Conservation (phyloP, 2,113 vertebrate genomes). For the Paramormyrops kingsleyae region DNA sequence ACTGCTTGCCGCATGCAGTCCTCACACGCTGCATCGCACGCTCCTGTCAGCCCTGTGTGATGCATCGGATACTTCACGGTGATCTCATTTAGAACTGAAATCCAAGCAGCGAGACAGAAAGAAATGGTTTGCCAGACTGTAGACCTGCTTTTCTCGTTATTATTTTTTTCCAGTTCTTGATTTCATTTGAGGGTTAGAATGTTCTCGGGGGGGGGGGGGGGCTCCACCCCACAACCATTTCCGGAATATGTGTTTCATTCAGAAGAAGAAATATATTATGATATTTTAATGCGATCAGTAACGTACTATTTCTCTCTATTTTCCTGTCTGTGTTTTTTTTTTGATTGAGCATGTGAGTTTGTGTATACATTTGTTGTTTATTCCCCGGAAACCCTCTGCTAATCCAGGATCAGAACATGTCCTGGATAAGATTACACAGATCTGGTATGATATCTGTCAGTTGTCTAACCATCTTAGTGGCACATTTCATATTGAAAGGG, state of each 20-base stretch:
- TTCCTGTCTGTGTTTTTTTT: neutral
- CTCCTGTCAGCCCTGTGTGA: neutral
- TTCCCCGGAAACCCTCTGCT: neutral
- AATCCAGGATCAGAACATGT: neutral
- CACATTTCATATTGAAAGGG: constrained; percentile 10
- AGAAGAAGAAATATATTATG: neutral
- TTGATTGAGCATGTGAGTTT: neutral
- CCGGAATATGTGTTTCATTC: neutral
- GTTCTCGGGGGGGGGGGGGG: neutral
- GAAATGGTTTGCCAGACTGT: neutral
- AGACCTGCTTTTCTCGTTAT: neutral
- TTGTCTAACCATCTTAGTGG: neutral
- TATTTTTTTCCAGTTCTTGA: neutral
- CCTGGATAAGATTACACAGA: neutral
- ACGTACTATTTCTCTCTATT: neutral
- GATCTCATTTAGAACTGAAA: neutral
- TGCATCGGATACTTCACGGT: neutral
- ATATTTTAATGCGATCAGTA: neutral
- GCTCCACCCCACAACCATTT: neutral
- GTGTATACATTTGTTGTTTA: neutral
- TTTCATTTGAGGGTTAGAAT: neutral
- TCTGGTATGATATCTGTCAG: neutral
- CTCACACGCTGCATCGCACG: neutral
- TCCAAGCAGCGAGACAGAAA: neutral
- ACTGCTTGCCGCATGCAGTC: neutral